Evolutionary conservation across 2,888 invertebrate species (phyloP), one percentile per base, ranked within the genome.

Genomic region (Ecliptopera silaceata): DNA sequence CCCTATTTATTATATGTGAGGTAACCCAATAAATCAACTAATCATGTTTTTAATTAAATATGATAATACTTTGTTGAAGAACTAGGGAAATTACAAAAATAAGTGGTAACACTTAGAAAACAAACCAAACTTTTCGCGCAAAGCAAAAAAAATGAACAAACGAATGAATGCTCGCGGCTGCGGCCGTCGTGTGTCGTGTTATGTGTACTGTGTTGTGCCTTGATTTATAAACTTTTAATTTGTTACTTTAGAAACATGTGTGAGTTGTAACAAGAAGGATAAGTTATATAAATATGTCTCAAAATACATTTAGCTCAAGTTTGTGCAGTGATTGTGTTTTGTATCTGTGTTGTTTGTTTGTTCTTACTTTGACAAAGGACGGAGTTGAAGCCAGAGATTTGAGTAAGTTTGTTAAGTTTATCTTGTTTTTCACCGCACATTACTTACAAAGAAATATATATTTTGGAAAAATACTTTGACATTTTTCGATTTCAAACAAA

Each of bases 321-420:
- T 88, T 88, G 88, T 82, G 79, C 74, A 69, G 75, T 80, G 75
- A 74, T 71, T 77, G 75, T 84, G 83, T 78, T 74, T 74, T 71
- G 77, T 48, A 83, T 80, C 71, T 77, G 80, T 70, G 77, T 82
- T 80, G 85, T 81, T 80, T 82, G 72, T 80, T 82, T 72, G 73
- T 86, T 82, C 74, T 86, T 74, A 74, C 77, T 63, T 74, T 82
- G 77, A 86, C 86, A 86, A 86, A 86, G 86, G 80, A 82, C 71
- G 74, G 72, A 62, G 81, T 77, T 56, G 77, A 74, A 73, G 83
- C 88, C 63, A 80, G 79, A 70, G 72, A 80, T 72, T 66, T 82
- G 66, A 82, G 89, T 89, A 82, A 88, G 89, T 56, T 36, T 12
- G 12, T 11, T 31, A 22, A 42, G 26, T 42, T 42, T 42, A 42